Evolutionary conservation across 2,797 vertebrate genomes (phyloP).

Genomic region (Melanotaenia boesemani): DNA sequence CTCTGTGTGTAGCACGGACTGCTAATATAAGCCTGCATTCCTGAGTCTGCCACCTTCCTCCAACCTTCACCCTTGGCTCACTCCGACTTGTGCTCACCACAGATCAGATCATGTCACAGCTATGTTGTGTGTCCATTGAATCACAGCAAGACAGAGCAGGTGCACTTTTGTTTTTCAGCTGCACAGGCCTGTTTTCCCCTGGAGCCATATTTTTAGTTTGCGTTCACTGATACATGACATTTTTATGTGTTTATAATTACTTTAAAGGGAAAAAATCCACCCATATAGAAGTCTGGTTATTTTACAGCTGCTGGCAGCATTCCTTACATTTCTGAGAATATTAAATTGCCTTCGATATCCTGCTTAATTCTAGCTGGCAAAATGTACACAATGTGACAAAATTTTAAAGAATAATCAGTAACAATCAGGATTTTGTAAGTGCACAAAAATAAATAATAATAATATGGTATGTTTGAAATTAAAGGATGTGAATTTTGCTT

Average conservation of each 20-base stretch:
- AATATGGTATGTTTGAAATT: neutral
- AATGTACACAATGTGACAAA: constrained; percentile 2
- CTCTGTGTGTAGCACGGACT: constrained; percentile 17
- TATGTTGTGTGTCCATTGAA: constrained; percentile 54
- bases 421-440: neutral
- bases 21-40: constrained; percentile 50
- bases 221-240: constrained; percentile 10
- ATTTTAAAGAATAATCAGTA: neutral
- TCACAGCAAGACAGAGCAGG: constrained; percentile 67
- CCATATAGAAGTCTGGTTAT: neutral
- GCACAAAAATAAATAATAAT: neutral
- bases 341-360: constrained; percentile 22
- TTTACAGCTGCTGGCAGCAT: constrained; percentile 31
- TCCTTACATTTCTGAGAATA: constrained; percentile 15
- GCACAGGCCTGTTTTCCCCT: constrained; percentile 27
- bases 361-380: neutral
- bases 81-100: constrained; percentile 34
- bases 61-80: constrained; percentile 8
- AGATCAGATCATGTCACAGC: constrained; percentile 58
- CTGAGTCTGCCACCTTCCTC: constrained; percentile 1
- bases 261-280: constrained; percentile 43
- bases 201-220: constrained; percentile 16
- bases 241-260: constrained; percentile 35
- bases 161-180: constrained; percentile 64
- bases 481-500: fast-evolving